phyloP scores from a whole-genome alignment of 2,797 vertebrate genomes.

The Danio choprae region DNA sequence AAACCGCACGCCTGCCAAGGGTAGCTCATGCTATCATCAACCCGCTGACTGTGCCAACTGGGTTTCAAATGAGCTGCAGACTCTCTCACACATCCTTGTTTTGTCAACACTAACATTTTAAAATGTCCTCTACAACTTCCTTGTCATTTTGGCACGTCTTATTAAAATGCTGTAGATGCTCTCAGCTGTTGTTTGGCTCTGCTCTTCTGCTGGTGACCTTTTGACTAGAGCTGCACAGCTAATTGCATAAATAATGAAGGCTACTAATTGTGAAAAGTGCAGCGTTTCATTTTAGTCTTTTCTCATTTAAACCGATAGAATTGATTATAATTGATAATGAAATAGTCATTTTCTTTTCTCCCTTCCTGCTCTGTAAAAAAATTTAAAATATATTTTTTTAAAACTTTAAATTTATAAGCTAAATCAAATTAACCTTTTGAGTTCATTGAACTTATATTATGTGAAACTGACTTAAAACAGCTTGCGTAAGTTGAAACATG shows the following conservation, averaged over 20 bases:
- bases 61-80: conserved; percentile 9
- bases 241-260: neutral
- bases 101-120: conserved; percentile 21
- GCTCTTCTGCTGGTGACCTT: neutral
- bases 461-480: no score
- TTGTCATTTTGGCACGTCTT: neutral
- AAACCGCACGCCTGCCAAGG: conserved; percentile 23
- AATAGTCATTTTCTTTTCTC: no score
- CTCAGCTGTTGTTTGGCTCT: neutral
- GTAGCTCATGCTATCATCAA: conserved; percentile 28
- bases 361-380: no score
- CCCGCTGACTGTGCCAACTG: neutral
- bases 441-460: no score
- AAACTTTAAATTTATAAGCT: no score
- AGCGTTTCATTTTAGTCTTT: neutral
- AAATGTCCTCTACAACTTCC: conserved; percentile 18
- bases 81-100: conserved; percentile 21
- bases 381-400: no score
- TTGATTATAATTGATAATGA: no score
- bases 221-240: neutral
- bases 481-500: no score
- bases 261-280: neutral
- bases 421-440: no score
- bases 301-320: neutral
- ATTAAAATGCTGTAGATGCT: neutral